Conservation (phyloP, 2,113 vertebrate species). For the Seriola quinqueradiata region DNA sequence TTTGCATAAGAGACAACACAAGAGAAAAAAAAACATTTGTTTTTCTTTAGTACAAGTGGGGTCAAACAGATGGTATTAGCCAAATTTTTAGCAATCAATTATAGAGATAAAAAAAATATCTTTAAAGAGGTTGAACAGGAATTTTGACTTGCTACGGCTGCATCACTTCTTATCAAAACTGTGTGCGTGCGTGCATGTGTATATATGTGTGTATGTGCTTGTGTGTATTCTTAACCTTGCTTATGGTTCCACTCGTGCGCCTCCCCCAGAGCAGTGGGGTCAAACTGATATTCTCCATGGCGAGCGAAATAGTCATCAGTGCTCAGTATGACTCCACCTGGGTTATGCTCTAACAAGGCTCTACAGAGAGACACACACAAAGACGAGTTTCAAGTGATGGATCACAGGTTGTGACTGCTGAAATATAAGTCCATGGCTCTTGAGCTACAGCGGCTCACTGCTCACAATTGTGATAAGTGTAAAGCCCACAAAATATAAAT, state of each 20-base stretch:
- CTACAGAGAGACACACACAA: constrained; percentile 73
- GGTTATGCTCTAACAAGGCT: constrained; percentile 90
- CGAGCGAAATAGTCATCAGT: constrained; percentile 94
- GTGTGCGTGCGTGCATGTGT: neutral
- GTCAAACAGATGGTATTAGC: neutral
- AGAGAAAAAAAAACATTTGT: constrained; percentile 18
- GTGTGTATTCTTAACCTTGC: constrained; percentile 83
- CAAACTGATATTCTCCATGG: constrained; percentile 88
- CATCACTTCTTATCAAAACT: neutral
- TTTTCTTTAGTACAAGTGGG: neutral
- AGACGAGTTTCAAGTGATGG: neutral
- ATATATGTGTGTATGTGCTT: neutral
- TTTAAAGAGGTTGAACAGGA: neutral
- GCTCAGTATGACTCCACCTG: constrained; percentile 89
- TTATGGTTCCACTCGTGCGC: constrained; percentile 96
- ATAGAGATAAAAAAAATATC: neutral
- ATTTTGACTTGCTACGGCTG: neutral
- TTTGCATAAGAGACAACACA: constrained; percentile 17
- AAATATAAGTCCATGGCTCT: neutral
- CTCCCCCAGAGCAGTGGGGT: constrained; percentile 86
- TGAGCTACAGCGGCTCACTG: neutral
- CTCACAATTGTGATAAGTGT: no score
- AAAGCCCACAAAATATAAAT: no score
- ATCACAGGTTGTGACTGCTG: neutral
- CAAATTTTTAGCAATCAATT: constrained; percentile 17